phyloP scores from a whole-genome alignment of 2,888 invertebrate species.

The Atherix ibis region DNA sequence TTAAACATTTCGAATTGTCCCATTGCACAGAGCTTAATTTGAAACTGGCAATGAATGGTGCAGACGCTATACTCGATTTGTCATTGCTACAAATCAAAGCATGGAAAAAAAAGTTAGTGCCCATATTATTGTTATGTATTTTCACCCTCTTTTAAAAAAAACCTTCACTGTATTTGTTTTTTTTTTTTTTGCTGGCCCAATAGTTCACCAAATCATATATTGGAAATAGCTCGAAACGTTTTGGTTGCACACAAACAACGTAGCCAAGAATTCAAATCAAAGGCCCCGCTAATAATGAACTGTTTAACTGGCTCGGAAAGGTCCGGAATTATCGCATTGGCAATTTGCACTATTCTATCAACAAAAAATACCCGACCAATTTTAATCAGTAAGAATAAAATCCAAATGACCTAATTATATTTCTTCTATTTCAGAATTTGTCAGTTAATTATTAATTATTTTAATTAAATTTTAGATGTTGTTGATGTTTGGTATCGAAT shows the following conservation, averaged over 20 bases:
- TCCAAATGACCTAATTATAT: not conserved
- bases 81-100: constrained; percentile 29
- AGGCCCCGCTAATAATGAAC: constrained; percentile 24
- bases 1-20: constrained; percentile 23
- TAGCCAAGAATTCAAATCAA: constrained; percentile 22
- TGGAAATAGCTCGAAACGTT: constrained; percentile 29
- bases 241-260: constrained; percentile 26
- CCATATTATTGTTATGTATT: not conserved
- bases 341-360: constrained; percentile 26
- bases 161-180: not conserved
- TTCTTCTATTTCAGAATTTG: not conserved
- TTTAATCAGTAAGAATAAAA: constrained; percentile 23
- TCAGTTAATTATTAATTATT: not conserved
- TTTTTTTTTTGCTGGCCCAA: no score
- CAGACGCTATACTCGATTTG: constrained; percentile 27
- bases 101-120: constrained; percentile 29
- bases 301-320: constrained; percentile 31
- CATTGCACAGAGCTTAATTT: constrained; percentile 27
- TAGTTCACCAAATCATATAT: constrained; percentile 26
- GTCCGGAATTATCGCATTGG: constrained; percentile 28
- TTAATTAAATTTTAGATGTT: constrained; percentile 20
- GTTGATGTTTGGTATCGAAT: constrained; percentile 33
- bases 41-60: constrained; percentile 28
- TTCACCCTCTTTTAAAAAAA: not conserved
- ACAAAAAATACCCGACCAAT: constrained; percentile 27